phyloP scores from a whole-genome alignment of 2,797 vertebrate genomes.

The Acanthurus tractus region DNA sequence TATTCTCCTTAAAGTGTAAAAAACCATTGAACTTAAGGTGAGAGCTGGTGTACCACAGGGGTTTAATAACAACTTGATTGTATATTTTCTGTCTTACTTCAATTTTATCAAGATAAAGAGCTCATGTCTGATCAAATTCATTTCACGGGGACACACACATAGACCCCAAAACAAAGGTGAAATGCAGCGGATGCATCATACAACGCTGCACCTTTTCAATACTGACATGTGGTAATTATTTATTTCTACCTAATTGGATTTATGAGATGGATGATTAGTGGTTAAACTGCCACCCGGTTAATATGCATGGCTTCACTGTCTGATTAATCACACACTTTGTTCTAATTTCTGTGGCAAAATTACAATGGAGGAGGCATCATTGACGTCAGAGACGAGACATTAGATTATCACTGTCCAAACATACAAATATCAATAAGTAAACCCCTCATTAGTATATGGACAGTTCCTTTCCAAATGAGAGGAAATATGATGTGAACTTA shows the following conservation, averaged over 20 bases:
- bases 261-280: slow-evolving; percentile 21
- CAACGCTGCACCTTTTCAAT: slow-evolving; percentile 1
- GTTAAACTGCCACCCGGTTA: slow-evolving; percentile 7
- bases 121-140: not conserved
- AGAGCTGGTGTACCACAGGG: not conserved
- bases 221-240: slow-evolving; percentile 30
- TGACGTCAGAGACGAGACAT: not conserved
- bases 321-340: slow-evolving; percentile 30
- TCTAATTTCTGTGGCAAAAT: not conserved
- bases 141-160: not conserved
- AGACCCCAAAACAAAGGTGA: not conserved
- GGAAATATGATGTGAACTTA: slow-evolving; percentile 11
- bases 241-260: slow-evolving; percentile 31
- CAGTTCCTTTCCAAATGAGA: slow-evolving; percentile 2
- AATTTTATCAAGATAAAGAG: not conserved
- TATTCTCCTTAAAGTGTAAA: not conserved
- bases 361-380: not conserved
- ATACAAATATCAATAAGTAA: not conserved
- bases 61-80: too few relatives aligned
- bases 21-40: not conserved
- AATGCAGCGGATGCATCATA: not conserved
- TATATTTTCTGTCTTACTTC: not conserved
- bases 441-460: not conserved
- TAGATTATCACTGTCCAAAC: slow-evolving; percentile 1
- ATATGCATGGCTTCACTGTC: not conserved